These are phyloP conservation scores for Liopterus haemorrhoidalis DNA, from an alignment of 2,888 invertebrate species.

Conservation along the genomic window DNA sequence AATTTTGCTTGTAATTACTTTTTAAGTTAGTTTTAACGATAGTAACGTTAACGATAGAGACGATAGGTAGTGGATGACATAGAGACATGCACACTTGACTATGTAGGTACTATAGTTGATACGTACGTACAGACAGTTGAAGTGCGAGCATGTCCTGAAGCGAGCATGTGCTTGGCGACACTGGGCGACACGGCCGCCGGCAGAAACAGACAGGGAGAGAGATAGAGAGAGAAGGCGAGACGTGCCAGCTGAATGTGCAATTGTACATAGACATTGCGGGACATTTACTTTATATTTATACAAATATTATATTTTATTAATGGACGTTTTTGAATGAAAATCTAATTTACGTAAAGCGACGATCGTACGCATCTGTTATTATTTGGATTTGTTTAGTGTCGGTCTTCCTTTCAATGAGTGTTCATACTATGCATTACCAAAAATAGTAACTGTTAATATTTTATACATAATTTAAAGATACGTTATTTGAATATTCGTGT, in stretches of 20 bases:
- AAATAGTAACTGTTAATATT: constrained; percentile 50
- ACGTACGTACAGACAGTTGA: neutral
- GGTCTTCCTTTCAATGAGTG: constrained; percentile 46
- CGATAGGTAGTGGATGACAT: neutral
- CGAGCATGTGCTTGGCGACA: neutral
- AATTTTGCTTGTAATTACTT: constrained; percentile 24
- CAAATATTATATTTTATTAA: constrained; percentile 43
- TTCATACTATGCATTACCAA: constrained; percentile 48
- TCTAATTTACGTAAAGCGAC: constrained; percentile 16
- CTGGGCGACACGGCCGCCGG: neutral
- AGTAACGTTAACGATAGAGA: too few species aligned
- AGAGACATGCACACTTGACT: neutral
- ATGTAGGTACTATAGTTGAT: neutral
- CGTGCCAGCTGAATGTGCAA: constrained; percentile 41
- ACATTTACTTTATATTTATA: constrained; percentile 52
- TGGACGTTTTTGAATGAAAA: constrained; percentile 33
- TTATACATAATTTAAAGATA: constrained; percentile 49
- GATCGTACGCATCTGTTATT: neutral
- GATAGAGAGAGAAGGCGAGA: constrained; percentile 17
- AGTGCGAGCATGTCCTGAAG: neutral
- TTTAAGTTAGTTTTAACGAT: constrained; percentile 21
- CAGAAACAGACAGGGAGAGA: neutral
- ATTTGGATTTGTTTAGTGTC: constrained; percentile 44
- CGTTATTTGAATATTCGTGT: constrained; percentile 48
- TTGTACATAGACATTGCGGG: constrained; percentile 50